Base-by-base conservation (phyloP, 2,113 vertebrate genomes). In the Pseudonaja textilis region DNA sequence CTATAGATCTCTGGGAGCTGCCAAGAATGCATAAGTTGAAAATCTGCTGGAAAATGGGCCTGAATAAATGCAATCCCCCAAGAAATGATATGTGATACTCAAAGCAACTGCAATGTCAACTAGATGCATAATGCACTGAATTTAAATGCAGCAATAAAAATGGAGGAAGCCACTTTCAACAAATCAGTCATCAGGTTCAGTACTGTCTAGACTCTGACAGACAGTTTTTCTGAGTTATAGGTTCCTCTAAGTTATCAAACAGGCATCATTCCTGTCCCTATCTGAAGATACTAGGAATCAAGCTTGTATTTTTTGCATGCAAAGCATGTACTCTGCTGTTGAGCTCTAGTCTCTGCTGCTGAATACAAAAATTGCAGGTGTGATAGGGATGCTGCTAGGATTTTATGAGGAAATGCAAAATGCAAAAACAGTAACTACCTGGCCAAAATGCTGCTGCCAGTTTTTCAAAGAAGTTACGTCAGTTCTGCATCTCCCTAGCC, bases 61-160 rank as follows among this genome's bases (percentile, higher is more conserved):
- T 94, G 93, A 29, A 1, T 0, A 50, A 91, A 89, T 0, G 0
- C 34, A 0, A 0, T 34, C 0, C 23, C 69, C 39, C 1, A 1
- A 90, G 52, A 64, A 93, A 93, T 74, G 50, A 91, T 11, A 86
- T 29, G 90, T 90, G 92, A 74, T 90, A 87, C 87, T 1, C 64
- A 88, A 22, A 0, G 0, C 55, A 50, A 47, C n/a, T 34, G 25
- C 87, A 89, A 0, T 0, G 9, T 47, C 57, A 91, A 20, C 16
- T 54, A 23, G 85, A 64, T 64, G n/a, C 89, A 45, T 0, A 85
- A 81, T 74, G 47, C 3, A 47, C 74, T 57, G 61, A 22, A 90
- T 55, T 34, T 55, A 45, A 92, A 55, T 39, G 69, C 54, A 89
- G 55, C 29, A 61, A 39, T 22, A 87, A 29, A 85, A 85, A 57